Percentiles rank a stretch among this genome's conserved stretches.
phyloP scores from a whole-genome alignment of 2,888 invertebrate species.

The Tinea trinotella region DNA sequence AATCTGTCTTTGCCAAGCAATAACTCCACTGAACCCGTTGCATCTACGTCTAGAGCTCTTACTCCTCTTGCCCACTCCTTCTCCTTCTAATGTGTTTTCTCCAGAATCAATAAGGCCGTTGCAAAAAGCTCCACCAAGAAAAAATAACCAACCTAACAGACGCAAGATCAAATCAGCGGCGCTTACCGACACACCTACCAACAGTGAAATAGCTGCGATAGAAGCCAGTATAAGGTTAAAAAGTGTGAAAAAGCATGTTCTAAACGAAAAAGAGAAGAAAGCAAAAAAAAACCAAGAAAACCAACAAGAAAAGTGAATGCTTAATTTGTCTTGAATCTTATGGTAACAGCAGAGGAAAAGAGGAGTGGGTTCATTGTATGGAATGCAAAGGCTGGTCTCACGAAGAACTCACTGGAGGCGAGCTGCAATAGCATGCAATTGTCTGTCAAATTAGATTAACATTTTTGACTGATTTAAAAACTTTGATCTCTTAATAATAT shows the following conservation, averaged over 20 bases:
- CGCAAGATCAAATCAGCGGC: constrained; percentile 29
- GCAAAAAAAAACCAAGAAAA: constrained; percentile 21
- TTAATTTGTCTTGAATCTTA: constrained; percentile 21
- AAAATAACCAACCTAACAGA: constrained; percentile 27
- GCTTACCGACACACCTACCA: constrained; percentile 29
- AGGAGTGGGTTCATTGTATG: constrained; percentile 22
- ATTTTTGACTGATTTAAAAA: not conserved
- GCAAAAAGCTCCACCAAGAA: constrained; percentile 27
- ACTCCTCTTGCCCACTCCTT: not conserved
- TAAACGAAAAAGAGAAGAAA: constrained; percentile 22
- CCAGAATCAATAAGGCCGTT: constrained; percentile 8
- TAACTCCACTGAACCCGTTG: constrained; percentile 16
- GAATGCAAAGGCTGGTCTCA: constrained; percentile 23
- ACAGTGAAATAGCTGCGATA: constrained; percentile 28
- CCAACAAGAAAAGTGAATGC: constrained; percentile 23
- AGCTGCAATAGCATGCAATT: not conserved
- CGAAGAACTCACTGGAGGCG: constrained; percentile 13
- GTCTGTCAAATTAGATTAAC: no score
- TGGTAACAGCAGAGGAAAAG: constrained; percentile 22
- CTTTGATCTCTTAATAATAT: not conserved
- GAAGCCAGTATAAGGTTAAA: constrained; percentile 26
- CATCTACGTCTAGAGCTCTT: constrained; percentile 14
- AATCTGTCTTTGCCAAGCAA: not conserved
- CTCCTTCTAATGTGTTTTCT: not conserved
- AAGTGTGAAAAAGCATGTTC: constrained; percentile 26